Conservation (phyloP, 2,113 vertebrate genomes). For the Nannospalax galili region DNA sequence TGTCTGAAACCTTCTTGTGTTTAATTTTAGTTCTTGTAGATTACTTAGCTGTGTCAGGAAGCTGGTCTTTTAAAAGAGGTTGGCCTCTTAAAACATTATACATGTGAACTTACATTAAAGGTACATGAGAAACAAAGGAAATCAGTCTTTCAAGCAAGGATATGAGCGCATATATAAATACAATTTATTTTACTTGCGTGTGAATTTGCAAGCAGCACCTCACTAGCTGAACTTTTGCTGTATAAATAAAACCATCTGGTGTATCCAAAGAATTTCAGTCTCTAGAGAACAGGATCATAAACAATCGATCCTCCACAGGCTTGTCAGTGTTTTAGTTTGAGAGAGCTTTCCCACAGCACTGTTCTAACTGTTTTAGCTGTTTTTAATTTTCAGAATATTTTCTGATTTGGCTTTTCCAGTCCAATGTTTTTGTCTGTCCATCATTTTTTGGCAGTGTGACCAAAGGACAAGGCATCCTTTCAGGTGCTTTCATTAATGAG, state of each 20-base stretch:
- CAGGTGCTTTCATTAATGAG: slow-evolving; percentile 38
- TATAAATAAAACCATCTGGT: slow-evolving; percentile 87
- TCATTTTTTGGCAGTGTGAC: neutral
- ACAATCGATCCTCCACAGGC: slow-evolving; percentile 81
- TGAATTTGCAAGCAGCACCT: slow-evolving; percentile 80
- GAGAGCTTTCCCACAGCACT: slow-evolving; percentile 84
- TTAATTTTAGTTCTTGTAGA: neutral
- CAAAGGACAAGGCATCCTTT: neutral
- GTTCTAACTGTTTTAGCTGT: slow-evolving; percentile 79
- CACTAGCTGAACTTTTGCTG: slow-evolving; percentile 82
- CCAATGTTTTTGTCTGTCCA: slow-evolving; percentile 69
- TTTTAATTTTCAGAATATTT: slow-evolving; percentile 80
- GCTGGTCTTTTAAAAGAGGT: slow-evolving; percentile 31
- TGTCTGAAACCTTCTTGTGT: neutral
- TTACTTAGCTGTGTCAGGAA: neutral
- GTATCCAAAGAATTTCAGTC: slow-evolving; percentile 84
- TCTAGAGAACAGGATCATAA: slow-evolving; percentile 84
- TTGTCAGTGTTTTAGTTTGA: slow-evolving; percentile 74
- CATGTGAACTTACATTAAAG: slow-evolving; percentile 1
- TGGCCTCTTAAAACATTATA: slow-evolving; percentile 8
- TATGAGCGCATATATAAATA: slow-evolving; percentile 39
- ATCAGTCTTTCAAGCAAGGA: neutral
- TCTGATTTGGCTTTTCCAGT: slow-evolving; percentile 73
- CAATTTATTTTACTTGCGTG: slow-evolving; percentile 64
- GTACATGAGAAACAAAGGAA: slow-evolving; percentile 47